Conservation (phyloP, 1,140 invertebrate genomes). For the Ditylenchus dipsaci region DNA sequence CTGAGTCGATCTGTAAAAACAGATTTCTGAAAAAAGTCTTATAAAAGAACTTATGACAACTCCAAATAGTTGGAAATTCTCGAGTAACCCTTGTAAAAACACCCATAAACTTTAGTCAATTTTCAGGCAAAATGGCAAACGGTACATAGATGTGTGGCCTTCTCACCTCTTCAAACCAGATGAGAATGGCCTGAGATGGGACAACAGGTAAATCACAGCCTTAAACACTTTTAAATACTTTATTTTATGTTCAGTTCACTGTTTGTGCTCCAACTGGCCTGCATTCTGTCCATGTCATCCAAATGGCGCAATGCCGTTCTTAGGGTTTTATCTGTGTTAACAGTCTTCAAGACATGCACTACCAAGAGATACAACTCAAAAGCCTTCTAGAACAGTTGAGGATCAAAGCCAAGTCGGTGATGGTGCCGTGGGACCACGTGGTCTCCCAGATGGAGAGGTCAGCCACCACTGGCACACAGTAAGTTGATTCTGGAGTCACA, state of each 20-base stretch:
- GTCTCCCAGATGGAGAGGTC: conserved; percentile 49
- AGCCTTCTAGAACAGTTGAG: conserved; percentile 63
- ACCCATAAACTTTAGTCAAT: conserved; percentile 12
- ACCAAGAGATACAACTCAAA: conserved; percentile 61
- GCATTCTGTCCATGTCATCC: conserved; percentile 80
- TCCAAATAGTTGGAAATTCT: too few species aligned
- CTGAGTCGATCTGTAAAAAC: too few species aligned
- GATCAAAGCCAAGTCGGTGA: conserved; percentile 64
- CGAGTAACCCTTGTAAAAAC: too few species aligned
- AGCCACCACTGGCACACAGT: not conserved
- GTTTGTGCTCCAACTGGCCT: conserved; percentile 92
- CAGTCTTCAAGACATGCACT: conserved; percentile 56
- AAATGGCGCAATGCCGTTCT: conserved; percentile 75
- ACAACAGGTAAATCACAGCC: conserved; percentile 35
- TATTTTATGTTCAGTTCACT: conserved; percentile 66
- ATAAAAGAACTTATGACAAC: too few species aligned
- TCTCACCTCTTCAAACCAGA: conserved; percentile 77
- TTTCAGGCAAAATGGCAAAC: conserved; percentile 60
- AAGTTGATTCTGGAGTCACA: conserved; percentile 13
- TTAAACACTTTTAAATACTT: too few species aligned
- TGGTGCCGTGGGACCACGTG: conserved; percentile 64
- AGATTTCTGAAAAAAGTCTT: too few species aligned
- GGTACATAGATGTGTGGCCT: conserved; percentile 94
- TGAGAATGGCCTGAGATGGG: conserved; percentile 64
- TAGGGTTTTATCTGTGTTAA: conserved; percentile 73